Conservation (phyloP, 2,888 invertebrate species). For the Tinea trinotella region DNA sequence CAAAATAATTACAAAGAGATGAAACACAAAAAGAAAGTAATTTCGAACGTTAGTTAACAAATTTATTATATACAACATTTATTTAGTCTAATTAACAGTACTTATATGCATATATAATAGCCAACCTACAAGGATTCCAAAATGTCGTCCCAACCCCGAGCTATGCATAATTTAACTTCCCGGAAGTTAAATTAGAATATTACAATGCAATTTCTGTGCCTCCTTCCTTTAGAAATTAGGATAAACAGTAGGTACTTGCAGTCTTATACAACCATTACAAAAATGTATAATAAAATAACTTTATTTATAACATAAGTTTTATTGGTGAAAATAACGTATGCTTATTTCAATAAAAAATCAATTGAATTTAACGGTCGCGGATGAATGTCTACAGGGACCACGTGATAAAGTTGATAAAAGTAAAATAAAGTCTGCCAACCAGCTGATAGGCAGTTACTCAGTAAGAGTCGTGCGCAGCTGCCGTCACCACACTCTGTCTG, state of each 20-base stretch:
- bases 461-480: constrained; percentile 40
- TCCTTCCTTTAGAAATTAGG: background rate
- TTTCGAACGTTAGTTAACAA: no score
- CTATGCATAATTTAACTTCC: background rate
- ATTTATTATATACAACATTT: no score
- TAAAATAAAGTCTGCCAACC: constrained; percentile 58
- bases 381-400: constrained; percentile 35
- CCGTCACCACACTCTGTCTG: constrained; percentile 35
- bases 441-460: constrained; percentile 56
- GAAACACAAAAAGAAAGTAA: no score
- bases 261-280: no score
- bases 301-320: no score
- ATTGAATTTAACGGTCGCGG: constrained; percentile 27
- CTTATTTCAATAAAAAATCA: background rate
- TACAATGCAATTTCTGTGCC: background rate
- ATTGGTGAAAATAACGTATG: no score
- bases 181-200: background rate
- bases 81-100: no score
- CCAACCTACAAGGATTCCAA: background rate
- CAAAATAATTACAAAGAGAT: no score
- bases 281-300: no score
- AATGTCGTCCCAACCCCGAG: background rate
- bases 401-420: constrained; percentile 60
- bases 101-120: background rate
- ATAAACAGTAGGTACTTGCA: no score